Percentiles rank a stretch among this genome's conserved stretches.
Conservation (phyloP, 2,888 invertebrate genomes). For the Acronicta leporina region DNA sequence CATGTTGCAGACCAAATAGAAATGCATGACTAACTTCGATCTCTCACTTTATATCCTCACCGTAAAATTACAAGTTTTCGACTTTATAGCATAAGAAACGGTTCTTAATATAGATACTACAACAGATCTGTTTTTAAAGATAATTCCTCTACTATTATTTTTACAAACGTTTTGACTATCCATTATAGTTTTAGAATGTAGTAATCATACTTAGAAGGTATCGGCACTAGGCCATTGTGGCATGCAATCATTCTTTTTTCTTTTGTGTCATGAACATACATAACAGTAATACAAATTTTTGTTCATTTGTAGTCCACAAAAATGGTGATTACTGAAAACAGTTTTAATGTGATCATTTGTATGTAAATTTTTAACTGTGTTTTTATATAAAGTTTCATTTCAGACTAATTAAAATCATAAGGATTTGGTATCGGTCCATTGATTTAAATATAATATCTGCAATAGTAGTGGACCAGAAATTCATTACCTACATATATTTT, state of each 20-base stretch:
- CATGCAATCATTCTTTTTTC: slow-evolving; percentile 57
- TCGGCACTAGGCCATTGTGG: slow-evolving; percentile 54
- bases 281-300: slow-evolving; percentile 53
- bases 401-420: too few species aligned
- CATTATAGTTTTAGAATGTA: slow-evolving; percentile 38
- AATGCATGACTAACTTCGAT: slow-evolving; percentile 70
- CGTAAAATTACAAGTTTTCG: slow-evolving; percentile 71
- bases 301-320: slow-evolving; percentile 25
- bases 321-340: slow-evolving; percentile 24
- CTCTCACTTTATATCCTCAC: slow-evolving; percentile 74
- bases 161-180: slow-evolving; percentile 48
- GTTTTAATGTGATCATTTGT: slow-evolving; percentile 18
- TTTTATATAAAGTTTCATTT: background rate
- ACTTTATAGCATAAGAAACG: slow-evolving; percentile 70
- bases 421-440: too few species aligned
- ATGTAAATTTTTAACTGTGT: slow-evolving; percentile 3
- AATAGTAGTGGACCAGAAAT: too few species aligned
- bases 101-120: slow-evolving; percentile 74
- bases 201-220: slow-evolving; percentile 53
- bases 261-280: slow-evolving; percentile 22
- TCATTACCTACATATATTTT: too few species aligned
- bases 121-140: slow-evolving; percentile 67
- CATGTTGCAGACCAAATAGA: slow-evolving; percentile 69
- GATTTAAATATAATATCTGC: too few species aligned
- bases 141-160: slow-evolving; percentile 73